phyloP scores from a whole-genome alignment of 2,797 vertebrate genomes.

The Cynopterus sphinx region DNA sequence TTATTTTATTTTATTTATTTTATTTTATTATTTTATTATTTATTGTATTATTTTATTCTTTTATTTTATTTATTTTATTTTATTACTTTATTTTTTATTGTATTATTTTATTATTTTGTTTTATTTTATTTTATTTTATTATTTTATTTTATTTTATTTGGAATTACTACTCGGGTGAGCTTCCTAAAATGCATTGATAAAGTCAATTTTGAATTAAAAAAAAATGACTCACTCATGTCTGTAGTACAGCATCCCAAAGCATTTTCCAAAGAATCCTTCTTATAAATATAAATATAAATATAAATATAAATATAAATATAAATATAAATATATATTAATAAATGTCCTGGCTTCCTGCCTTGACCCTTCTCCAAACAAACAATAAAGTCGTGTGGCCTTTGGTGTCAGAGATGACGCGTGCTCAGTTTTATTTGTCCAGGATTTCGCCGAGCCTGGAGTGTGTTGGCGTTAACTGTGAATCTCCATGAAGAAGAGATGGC shows the following conservation, averaged over 20 bases:
- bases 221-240: background rate
- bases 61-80: no score
- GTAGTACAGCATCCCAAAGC: background rate
- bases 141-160: background rate
- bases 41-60: no score
- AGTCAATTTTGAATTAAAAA: background rate
- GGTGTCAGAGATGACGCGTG: background rate
- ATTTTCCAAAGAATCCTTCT: background rate
- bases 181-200: background rate
- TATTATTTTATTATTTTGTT: no score
- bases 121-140: no score
- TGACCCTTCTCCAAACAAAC: background rate
- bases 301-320: no score
- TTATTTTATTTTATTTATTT: no score
- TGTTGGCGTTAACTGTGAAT: background rate
- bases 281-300: background rate
- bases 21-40: no score
- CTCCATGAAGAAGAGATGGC: background rate
- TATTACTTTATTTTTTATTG: no score
- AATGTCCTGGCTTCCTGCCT: background rate
- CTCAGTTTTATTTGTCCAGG: background rate
- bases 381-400: background rate
- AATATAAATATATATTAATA: background rate
- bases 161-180: background rate
- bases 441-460: background rate